phyloP scores from a whole-genome alignment of 2,797 vertebrate genomes.

The Lepus townsendii region DNA sequence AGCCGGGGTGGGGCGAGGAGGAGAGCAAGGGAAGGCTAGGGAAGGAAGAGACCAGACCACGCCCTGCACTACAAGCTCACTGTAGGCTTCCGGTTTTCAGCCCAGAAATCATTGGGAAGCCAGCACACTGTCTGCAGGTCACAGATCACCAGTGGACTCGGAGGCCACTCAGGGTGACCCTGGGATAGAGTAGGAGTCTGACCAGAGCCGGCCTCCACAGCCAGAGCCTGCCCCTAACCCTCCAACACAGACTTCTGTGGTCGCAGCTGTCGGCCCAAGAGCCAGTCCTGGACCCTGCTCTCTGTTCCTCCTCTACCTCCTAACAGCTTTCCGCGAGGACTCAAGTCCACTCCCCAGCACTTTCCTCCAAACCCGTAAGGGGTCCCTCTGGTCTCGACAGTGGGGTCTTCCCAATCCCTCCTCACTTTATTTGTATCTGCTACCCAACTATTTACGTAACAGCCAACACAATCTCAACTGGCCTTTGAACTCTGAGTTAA shows the following conservation, averaged over 20 bases:
- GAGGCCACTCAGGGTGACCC: too few species aligned
- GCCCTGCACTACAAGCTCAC: not conserved
- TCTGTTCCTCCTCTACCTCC: not conserved
- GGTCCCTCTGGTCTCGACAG: not conserved
- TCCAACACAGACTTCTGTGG: not conserved
- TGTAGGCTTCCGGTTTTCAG: not conserved
- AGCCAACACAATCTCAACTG: conserved; percentile 28
- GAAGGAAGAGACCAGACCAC: not conserved
- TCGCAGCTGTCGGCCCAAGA: not conserved
- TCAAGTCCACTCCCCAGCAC: not conserved
- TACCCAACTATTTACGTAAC: not conserved
- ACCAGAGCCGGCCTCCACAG: not conserved
- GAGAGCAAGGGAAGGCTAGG: not conserved
- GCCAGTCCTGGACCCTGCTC: not conserved
- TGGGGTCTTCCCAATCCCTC: not conserved
- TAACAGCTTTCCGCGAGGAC: not conserved
- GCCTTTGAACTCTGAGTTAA: conserved; percentile 21
- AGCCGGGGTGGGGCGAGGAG: not conserved
- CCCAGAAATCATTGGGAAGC: not conserved
- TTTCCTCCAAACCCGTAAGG: too few species aligned
- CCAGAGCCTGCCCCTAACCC: not conserved
- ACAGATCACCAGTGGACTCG: fast-evolving
- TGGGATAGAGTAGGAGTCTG: fast-evolving
- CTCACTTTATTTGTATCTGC: not conserved
- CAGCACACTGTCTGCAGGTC: not conserved